Percentiles rank a stretch among this genome's conserved stretches.
Evolutionary conservation across 2,888 invertebrate species (phyloP).

Genomic region (Pardosa pseudoannulata): DNA sequence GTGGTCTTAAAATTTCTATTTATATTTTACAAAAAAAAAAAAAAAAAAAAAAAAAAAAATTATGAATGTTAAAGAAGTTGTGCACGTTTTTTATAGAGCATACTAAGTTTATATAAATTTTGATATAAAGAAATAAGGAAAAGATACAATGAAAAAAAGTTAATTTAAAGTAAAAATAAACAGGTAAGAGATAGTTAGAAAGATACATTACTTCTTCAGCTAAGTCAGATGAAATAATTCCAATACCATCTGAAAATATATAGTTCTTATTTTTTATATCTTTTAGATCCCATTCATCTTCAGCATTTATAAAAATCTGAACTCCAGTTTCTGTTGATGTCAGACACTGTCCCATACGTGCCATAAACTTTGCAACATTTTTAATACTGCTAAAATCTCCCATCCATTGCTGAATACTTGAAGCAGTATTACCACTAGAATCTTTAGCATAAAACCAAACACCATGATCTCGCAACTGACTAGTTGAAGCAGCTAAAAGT

Average conservation of each 20-base stretch:
- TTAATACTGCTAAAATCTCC: conserved; percentile 74
- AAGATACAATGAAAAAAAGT: too few species aligned
- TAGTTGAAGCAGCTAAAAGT: conserved; percentile 74
- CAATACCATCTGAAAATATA: conserved; percentile 74
- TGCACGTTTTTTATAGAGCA: too few species aligned
- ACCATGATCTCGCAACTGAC: conserved; percentile 75
- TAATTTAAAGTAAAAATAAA: too few species aligned
- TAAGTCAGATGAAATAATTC: conserved; percentile 66
- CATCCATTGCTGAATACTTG: conserved; percentile 72
- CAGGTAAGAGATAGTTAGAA: too few species aligned
- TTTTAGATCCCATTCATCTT: conserved; percentile 29
- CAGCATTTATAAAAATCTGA: conserved; percentile 36
- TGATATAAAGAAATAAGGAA: too few species aligned
- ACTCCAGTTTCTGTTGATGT: conserved; percentile 74
- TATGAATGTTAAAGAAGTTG: too few species aligned
- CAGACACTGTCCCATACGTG: conserved; percentile 78
- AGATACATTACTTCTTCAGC: conserved; percentile 63
- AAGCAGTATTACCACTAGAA: conserved; percentile 60
- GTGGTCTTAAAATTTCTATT: too few species aligned
- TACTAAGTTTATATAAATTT: too few species aligned
- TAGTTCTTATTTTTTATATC: conserved; percentile 57
- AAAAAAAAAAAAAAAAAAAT: too few species aligned
- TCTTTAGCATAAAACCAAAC: conserved; percentile 74
- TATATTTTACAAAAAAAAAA: too few species aligned
- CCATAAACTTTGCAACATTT: conserved; percentile 77